A percentile compares a stretch with the other conserved stretches of the same genome.
phyloP scores from a whole-genome alignment of 2,888 invertebrate species.

The Emmelina monodactyla region DNA sequence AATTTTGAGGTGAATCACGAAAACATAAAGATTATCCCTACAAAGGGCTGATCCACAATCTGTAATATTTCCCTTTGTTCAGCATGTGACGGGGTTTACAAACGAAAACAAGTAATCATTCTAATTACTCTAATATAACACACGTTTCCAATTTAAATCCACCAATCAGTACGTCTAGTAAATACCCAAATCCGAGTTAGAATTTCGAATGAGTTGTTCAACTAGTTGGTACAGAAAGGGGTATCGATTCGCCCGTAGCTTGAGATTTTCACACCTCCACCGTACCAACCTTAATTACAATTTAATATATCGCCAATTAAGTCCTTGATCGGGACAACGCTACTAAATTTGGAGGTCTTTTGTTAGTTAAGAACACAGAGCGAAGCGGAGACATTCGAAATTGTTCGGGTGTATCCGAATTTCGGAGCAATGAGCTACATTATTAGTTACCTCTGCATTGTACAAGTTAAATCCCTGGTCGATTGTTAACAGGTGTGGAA shows the following conservation, averaged over 20 bases:
- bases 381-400: background rate
- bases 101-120: background rate
- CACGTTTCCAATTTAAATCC: background rate
- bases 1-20: too few relatives aligned
- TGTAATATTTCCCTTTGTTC: too few relatives aligned
- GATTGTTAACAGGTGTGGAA: slow-evolving; percentile 24
- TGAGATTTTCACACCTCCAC: slow-evolving; percentile 43
- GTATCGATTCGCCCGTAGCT: slow-evolving; percentile 25
- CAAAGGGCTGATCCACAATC: too few relatives aligned
- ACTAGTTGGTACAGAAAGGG: background rate
- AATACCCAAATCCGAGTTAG: slow-evolving; percentile 1
- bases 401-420: slow-evolving; percentile 10
- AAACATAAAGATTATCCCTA: too few relatives aligned
- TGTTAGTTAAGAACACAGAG: background rate
- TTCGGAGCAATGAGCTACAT: slow-evolving; percentile 18
- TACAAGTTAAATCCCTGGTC: slow-evolving; percentile 24
- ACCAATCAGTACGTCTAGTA: background rate
- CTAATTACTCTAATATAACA: background rate
- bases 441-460: slow-evolving; percentile 24
- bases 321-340: slow-evolving; percentile 42
- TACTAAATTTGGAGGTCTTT: slow-evolving; percentile 27
- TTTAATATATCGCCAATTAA: slow-evolving; percentile 64
- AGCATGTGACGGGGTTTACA: too few relatives aligned
- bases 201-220: slow-evolving; percentile 1
- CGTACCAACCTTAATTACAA: slow-evolving; percentile 56